Percentiles rank a stretch among this genome's conserved stretches.
phyloP scores from a whole-genome alignment of 2,113 vertebrate species.

The Alaudala cheleensis region DNA sequence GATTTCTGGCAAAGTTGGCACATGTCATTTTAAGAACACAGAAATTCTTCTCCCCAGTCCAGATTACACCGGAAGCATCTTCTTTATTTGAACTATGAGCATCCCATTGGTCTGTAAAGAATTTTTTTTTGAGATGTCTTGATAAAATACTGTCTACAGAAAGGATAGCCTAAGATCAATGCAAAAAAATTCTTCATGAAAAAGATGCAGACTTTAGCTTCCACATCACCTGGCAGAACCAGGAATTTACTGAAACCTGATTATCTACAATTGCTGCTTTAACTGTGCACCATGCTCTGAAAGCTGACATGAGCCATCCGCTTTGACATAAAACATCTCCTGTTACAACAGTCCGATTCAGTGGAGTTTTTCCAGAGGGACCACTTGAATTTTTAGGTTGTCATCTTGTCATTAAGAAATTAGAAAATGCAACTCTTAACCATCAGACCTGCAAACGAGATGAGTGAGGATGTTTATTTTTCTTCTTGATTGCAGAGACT shows the following conservation, averaged over 20 bases:
- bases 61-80: background rate
- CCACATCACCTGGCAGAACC: background rate
- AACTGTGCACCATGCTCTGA: background rate
- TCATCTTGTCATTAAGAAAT: background rate
- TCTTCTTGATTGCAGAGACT: background rate
- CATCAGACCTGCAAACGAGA: background rate
- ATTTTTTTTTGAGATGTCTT: background rate
- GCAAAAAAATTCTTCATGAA: background rate
- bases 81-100: background rate
- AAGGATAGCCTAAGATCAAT: background rate
- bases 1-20: background rate
- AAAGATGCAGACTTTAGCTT: background rate
- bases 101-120: background rate
- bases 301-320: background rate
- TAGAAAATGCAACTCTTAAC: background rate
- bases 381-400: constrained; percentile 5
- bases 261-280: background rate
- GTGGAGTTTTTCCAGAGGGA: background rate
- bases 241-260: background rate
- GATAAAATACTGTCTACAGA: background rate
- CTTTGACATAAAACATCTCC: background rate
- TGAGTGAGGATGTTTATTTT: background rate
- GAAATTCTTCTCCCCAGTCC: background rate
- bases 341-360: background rate
- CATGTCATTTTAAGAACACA: background rate